Base-by-base conservation (phyloP, 2,797 vertebrate genomes). In the Thalassophryne amazonica region DNA sequence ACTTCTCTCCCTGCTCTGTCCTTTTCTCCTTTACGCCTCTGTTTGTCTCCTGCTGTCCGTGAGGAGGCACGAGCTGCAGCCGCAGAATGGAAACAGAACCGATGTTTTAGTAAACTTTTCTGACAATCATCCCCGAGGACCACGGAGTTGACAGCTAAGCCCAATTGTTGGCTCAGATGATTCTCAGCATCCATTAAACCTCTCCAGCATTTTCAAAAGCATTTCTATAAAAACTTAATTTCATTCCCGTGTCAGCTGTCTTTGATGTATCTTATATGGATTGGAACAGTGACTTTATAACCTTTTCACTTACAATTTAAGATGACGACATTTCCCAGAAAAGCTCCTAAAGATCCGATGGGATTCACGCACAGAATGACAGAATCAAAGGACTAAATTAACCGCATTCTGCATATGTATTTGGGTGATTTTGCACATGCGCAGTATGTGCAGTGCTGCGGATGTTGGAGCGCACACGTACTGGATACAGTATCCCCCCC, bases 161-260 rank as follows among this genome's bases (percentile, higher is more conserved):
- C 38, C 47, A 53, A 73, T 60, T 45, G 59, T 43, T 62, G 49
- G 50, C 69, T 76, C 60, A 65, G 73, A 66, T 73, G 54, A 80
- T 68, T 66, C 69, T 63, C 64, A 74, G 73, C 29, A 73, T 73
- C 70, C 63, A 69, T 78, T 74, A 74, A 83, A 73, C 40, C 25
- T 21, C 29, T 60, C 43, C 41, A 40, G 72, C 45, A 21, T 55
- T 68, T 66, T 51, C 50, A 71, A 68, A 81, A 51, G 50, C 62
- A 63, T 60, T 52, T 54, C 35, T 72, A 71, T 73, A 40, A 78
- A 82, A 70, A 69, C 33, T 60, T 62, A 42, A 71, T 69, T 48
- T 29, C 11, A 10, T 35, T 61, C 40, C 43, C 15, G 18, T 50
- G 65, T 69, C 56, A 40, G 52, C 60, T 45, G 47, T 73, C 60